phyloP scores from a whole-genome alignment of 2,797 vertebrate genomes.

The Lepilemur septentrionalis region DNA sequence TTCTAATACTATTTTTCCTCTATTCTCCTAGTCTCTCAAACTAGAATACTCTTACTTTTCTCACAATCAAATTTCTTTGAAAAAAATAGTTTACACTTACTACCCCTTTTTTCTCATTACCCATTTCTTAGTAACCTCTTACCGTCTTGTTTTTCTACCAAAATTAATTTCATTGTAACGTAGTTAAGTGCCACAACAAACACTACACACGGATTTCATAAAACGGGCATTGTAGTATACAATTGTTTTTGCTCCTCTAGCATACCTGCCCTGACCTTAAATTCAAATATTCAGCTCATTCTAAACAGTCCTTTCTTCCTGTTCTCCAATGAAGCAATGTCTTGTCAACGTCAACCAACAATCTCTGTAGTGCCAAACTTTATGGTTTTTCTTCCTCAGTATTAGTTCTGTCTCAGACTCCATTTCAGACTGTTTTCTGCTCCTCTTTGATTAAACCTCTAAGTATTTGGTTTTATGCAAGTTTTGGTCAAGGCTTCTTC shows the following conservation, averaged over 20 bases:
- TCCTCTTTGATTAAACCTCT: neutral
- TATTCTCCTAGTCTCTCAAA: neutral
- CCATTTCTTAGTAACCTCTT: neutral
- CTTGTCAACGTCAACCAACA: neutral
- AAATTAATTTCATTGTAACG: neutral
- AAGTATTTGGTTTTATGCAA: neutral
- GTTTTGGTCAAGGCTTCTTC: neutral
- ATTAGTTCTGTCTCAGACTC: neutral
- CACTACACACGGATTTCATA: neutral
- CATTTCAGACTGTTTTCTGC: neutral
- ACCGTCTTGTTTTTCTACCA: neutral
- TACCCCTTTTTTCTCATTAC: neutral
- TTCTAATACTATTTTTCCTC: neutral
- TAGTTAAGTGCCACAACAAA: neutral
- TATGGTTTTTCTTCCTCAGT: neutral
- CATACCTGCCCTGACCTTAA: neutral
- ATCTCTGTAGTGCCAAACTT: neutral
- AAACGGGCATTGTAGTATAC: neutral
- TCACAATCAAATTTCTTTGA: neutral
- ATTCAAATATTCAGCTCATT: neutral
- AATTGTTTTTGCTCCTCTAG: neutral
- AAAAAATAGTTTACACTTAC: neutral
- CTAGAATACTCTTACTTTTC: neutral
- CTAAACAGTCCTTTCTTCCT: neutral
- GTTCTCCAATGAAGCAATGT: neutral